Base-by-base conservation (phyloP, 2,113 vertebrate species). In the Phalacrocorax aristotelis region DNA sequence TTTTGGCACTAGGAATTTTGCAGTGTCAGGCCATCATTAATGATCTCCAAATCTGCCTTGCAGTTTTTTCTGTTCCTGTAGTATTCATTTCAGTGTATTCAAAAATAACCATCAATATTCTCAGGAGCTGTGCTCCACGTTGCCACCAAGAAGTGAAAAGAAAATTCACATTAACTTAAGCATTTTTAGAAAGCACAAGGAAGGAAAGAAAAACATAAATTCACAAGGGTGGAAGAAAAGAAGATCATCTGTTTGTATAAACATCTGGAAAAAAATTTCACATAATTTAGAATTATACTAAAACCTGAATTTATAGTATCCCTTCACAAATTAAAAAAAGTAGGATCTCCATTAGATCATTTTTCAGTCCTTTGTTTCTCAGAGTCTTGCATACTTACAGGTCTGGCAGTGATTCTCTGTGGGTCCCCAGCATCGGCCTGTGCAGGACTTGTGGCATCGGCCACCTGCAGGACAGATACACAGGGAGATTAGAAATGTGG, bases 341-440 rank as follows among this genome's bases (percentile, higher is more conserved):
- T 4, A 55, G n/a, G 23, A 88, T 58, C 25, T 58, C 17, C 42
- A 13, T 26, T 49, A 21, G 15, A 38, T 36, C 4, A 27, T 38
- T 70, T 82, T 38, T 12, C 25, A 46, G 16, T 23, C 13, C 29
- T 58, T 44, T 61, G 26, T 64, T 93, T 71, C 90, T 44, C 42
- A 48, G 49, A 42, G 21, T 5, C 54, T 38, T 34, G 55, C 52
- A 77, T 76, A 99, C 99, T 99, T 98, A 99, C 99, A 98, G 70
- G 98, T 99, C 97, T 99, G 99, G 96, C 99, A 99, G 90, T 99
- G 99, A 78, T 98, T 98, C 68, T 99, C 99, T 13, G 99, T 99
- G 64, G 99, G 99, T 74, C 99, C 99, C 99, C 99, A 99, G 96
- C 99, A 99, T 54, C 99, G 98, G 70, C 99, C 99, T 12, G 98